These are phyloP conservation scores for Cygnus buccinator DNA, from an alignment of 2,113 vertebrate genomes.

Conservation along the genomic window DNA sequence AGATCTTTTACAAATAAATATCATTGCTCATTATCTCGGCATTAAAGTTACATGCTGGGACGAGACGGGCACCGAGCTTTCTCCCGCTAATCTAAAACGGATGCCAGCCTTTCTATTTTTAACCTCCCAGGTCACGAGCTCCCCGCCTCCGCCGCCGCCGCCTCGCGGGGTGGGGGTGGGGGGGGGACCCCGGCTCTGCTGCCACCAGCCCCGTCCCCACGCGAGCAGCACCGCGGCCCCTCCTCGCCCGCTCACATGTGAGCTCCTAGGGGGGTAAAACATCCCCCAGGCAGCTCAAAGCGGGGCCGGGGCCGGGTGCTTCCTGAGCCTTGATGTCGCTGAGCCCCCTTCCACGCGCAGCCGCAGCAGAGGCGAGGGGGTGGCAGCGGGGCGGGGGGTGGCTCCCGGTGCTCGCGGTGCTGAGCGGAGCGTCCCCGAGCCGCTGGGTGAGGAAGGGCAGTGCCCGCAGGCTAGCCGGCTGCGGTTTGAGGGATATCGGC, in stretches of 20 bases:
- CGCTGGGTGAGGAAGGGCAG: too few relatives aligned
- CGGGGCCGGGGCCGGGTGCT: rapidly evolving
- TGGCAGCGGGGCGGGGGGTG: rapidly evolving
- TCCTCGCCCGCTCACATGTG: background rate
- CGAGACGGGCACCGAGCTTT: slow-evolving; percentile 56
- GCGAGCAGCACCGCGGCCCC: background rate
- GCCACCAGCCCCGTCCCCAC: background rate
- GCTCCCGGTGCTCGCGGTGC: background rate
- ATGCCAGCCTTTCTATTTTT: slow-evolving; percentile 56
- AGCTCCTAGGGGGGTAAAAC: background rate
- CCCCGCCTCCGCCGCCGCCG: background rate
- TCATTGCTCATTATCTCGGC: slow-evolving; percentile 59
- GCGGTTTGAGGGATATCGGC: rapidly evolving
- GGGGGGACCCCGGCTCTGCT: background rate
- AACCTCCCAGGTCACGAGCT: background rate
- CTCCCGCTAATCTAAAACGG: slow-evolving; percentile 51
- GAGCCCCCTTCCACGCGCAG: background rate
- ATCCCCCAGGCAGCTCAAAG: background rate
- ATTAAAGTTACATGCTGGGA: slow-evolving; percentile 64
- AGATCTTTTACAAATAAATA: slow-evolving; percentile 74
- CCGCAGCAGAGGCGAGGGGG: rapidly evolving
- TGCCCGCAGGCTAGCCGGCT: background rate
- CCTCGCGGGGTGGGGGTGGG: rapidly evolving
- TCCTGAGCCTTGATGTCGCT: background rate
- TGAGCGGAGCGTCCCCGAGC: background rate